Percentiles rank a stretch among this genome's conserved stretches.
Conservation (phyloP, 64 coral and sea anemone genomes). For the Cladopsammia gracilis region DNA sequence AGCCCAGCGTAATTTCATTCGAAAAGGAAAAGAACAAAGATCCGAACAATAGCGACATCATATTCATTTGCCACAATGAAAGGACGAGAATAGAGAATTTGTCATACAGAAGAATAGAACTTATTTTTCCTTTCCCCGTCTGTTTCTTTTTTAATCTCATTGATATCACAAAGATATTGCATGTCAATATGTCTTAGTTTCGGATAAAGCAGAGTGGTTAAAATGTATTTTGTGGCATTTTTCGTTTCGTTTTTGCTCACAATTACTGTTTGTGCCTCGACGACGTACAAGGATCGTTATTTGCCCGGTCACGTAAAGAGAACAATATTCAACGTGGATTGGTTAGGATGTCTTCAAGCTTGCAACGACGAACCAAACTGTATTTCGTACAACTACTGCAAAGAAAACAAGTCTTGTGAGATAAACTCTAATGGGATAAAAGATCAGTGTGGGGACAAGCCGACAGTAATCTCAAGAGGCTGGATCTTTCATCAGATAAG, state of each 20-base stretch:
- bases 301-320: neutral
- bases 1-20: neutral
- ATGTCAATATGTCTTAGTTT: neutral
- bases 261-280: neutral
- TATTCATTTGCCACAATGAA: neutral
- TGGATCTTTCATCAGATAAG: constrained; percentile 40
- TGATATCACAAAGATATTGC: too few species aligned
- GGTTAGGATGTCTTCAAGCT: constrained; percentile 25
- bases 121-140: too few species aligned
- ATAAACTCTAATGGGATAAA: constrained; percentile 4
- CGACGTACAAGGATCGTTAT: neutral
- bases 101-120: neutral
- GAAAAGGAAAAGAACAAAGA: neutral
- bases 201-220: neutral
- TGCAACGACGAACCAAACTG: neutral
- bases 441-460: neutral
- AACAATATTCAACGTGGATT: constrained; percentile 1
- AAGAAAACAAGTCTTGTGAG: neutral
- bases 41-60: neutral
- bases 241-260: neutral
- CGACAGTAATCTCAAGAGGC: neutral
- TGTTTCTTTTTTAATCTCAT: too few species aligned
- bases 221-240: neutral
- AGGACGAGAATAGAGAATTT: neutral
- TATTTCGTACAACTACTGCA: constrained; percentile 33